Evolutionary conservation across 2,888 invertebrate genomes (phyloP).

Genomic region (Merodon equestris): DNA sequence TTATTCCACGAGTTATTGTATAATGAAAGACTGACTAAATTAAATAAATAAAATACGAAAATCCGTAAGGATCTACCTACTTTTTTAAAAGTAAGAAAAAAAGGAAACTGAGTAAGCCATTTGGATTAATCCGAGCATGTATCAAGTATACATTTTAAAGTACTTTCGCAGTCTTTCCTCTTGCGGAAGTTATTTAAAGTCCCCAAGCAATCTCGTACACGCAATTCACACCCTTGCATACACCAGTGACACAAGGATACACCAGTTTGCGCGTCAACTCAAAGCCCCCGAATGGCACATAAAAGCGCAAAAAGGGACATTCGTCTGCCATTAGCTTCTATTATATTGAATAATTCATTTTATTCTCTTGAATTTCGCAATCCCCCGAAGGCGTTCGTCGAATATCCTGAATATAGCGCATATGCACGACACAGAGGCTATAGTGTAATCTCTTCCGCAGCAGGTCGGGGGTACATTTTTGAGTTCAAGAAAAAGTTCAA

Average conservation of each 20-base stretch:
- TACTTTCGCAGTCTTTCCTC: too few relatives aligned
- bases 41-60: too few relatives aligned
- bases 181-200: too few relatives aligned
- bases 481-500: conserved; percentile 31
- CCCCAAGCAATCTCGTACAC: background rate
- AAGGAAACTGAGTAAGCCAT: too few relatives aligned
- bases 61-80: too few relatives aligned
- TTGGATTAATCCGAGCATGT: too few relatives aligned
- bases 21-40: too few relatives aligned
- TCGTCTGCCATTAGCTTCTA: conserved; percentile 59
- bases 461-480: conserved; percentile 6
- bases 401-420: conserved; percentile 5
- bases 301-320: conserved; percentile 41
- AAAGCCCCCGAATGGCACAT: conserved; percentile 26
- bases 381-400: conserved; percentile 14
- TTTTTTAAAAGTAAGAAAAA: too few relatives aligned
- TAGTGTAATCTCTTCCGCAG: conserved; percentile 51
- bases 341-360: conserved; percentile 65
- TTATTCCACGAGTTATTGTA: too few relatives aligned
- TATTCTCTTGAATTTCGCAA: conserved; percentile 42
- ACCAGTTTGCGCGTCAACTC: conserved; percentile 9
- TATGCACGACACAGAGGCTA: conserved; percentile 52
- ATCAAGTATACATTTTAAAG: too few relatives aligned
- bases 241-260: conserved; percentile 13
- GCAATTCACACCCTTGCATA: conserved; percentile 12